Conservation (phyloP, 2,888 invertebrate species). For the Eurois occulta region DNA sequence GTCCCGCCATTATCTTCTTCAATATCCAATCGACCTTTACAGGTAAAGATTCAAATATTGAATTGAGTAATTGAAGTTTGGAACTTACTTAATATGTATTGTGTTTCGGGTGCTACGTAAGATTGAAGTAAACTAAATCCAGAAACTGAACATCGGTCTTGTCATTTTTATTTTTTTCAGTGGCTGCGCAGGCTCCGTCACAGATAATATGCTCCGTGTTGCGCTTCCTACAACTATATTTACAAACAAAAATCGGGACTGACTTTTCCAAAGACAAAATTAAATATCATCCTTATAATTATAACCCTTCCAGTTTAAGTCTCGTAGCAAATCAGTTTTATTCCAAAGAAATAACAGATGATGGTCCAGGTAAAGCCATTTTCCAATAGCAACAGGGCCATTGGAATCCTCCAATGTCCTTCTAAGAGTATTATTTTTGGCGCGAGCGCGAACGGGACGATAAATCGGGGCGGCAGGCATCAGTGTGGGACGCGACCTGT, state of each 20-base stretch:
- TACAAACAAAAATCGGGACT: background rate
- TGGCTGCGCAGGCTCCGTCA: no score
- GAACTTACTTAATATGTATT: background rate
- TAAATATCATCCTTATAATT: slow-evolving; percentile 6
- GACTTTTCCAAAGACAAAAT: slow-evolving; percentile 6
- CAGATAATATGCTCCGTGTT: background rate
- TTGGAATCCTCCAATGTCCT: slow-evolving; percentile 85
- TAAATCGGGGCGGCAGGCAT: slow-evolving; percentile 74
- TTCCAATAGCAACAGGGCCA: slow-evolving; percentile 86
- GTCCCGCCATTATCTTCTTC: no score
- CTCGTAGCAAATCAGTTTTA: slow-evolving; percentile 75
- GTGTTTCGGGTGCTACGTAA: background rate
- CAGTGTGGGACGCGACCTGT: slow-evolving; percentile 89
- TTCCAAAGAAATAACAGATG: slow-evolving; percentile 72
- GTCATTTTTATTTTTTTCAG: background rate
- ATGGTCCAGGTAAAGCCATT: slow-evolving; percentile 84
- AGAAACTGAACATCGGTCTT: background rate
- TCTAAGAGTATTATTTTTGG: slow-evolving; percentile 88
- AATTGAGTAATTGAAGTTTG: background rate
- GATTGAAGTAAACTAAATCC: background rate
- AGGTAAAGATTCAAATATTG: background rate
- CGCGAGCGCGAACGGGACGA: slow-evolving; percentile 85
- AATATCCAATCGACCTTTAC: background rate
- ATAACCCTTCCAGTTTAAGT: slow-evolving; percentile 34
- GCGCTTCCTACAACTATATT: background rate